Evolutionary conservation across 1,140 invertebrate species (phyloP).

Genomic region (Drosophila orena): DNA sequence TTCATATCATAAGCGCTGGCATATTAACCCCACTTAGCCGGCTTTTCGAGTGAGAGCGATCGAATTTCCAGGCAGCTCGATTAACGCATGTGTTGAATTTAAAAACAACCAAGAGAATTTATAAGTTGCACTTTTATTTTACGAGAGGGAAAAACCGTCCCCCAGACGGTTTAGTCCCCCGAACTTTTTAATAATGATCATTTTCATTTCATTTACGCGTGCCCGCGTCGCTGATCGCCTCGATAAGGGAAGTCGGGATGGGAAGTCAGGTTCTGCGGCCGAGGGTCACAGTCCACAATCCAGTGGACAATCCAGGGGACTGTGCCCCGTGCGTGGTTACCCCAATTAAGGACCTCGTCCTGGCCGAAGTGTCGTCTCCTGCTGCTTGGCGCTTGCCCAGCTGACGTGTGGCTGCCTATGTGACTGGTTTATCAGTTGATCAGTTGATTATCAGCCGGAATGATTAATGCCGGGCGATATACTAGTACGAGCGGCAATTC

Average conservation of each 20-base stretch:
- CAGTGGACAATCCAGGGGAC: background rate
- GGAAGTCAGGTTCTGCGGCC: background rate
- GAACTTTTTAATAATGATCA: constrained; percentile 76
- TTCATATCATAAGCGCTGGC: constrained; percentile 28
- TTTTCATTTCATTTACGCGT: constrained; percentile 83
- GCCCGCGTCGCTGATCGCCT: constrained; percentile 58
- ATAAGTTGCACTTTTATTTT: constrained; percentile 72
- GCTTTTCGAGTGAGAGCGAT: constrained; percentile 64
- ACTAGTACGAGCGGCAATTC: constrained; percentile 34
- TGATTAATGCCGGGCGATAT: constrained; percentile 58
- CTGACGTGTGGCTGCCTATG: constrained; percentile 76
- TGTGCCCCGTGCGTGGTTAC: constrained; percentile 32
- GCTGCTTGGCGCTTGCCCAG: constrained; percentile 76
- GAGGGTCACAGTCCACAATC: constrained; percentile 31
- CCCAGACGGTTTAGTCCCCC: constrained; percentile 12
- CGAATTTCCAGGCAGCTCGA: constrained; percentile 65
- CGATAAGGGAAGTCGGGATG: constrained; percentile 62
- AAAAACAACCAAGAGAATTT: constrained; percentile 44
- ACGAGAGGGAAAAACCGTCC: constrained; percentile 37
- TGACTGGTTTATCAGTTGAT: constrained; percentile 70
- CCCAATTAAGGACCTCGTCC: constrained; percentile 56
- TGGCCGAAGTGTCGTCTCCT: constrained; percentile 72
- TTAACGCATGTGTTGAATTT: constrained; percentile 80
- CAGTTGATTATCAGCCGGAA: constrained; percentile 53
- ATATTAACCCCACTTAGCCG: constrained; percentile 66